Percentiles rank a stretch among this genome's conserved stretches.
These are phyloP conservation scores for Pagetopsis macropterus DNA, from an alignment of 2,797 vertebrate species.

Conservation along the genomic window DNA sequence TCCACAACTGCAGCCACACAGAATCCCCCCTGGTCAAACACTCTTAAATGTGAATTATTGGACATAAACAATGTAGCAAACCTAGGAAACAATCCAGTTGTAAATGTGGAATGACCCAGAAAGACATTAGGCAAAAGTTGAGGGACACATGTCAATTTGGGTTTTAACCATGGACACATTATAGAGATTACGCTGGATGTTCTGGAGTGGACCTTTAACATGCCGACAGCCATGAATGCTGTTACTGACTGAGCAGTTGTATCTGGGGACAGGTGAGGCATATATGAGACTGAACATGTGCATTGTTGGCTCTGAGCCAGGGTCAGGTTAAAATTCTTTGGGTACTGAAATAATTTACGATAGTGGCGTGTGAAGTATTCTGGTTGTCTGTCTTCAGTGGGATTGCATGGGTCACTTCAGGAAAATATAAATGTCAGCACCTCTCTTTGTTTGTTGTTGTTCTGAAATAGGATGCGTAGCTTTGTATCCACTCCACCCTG, in stretches of 20 bases:
- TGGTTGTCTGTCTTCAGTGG: conserved; percentile 29
- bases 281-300: conserved; percentile 12
- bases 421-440: conserved; percentile 11
- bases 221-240: background rate
- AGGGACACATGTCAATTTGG: conserved; percentile 21
- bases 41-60: too few relatives aligned
- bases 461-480: background rate
- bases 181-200: conserved; percentile 23
- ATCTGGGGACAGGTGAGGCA: conserved; percentile 41
- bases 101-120: conserved; percentile 10
- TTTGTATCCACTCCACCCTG: background rate
- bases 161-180: conserved; percentile 26
- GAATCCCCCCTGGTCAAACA: too few relatives aligned
- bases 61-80: background rate
- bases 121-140: background rate
- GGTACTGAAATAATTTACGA: conserved; percentile 41
- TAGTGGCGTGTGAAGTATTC: conserved; percentile 42
- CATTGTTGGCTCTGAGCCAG: conserved; percentile 14
- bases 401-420: conserved; percentile 15
- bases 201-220: background rate
- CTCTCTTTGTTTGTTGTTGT: background rate
- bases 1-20: too few relatives aligned
- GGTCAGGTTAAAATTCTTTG: conserved; percentile 29
- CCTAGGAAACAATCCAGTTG: conserved; percentile 5
- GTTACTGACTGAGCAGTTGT: conserved; percentile 31